Base-by-base conservation (phyloP, 2,888 invertebrate genomes). In the Serripes groenlandicus region DNA sequence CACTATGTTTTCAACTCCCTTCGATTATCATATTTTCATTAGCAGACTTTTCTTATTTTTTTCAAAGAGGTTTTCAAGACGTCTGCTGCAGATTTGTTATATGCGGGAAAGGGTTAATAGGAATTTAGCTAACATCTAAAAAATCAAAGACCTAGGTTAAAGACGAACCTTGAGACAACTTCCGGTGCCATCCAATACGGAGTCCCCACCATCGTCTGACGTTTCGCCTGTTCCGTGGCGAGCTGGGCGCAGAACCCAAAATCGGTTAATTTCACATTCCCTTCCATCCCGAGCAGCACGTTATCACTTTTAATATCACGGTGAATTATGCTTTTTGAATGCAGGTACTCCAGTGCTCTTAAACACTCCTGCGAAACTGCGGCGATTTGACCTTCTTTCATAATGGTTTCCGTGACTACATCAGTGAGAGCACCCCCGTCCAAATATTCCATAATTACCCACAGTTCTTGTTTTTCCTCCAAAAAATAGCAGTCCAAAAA, bases 181-280 rank as follows among this genome's bases (percentile, higher is more conserved):
- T 98, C 98, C 0, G 99, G 99, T 0, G 99, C 98, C 99, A 99
- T 99, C 99, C 98, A 98, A 92, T 98, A 99, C 0, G 98, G 98
- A 0, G 99, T 99, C 97, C 99, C 98, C 0, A 98, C 98, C 98
- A 99, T 98, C 0, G 99, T 99, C 93, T 98, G 97, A 32, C 94
- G 85, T 94, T 99, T 99, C 69, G 94, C n/a, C 92, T 98, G 97
- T 90, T 98, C 98, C 0, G 97, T 98, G 58, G 97, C 97, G 75
- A 99, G 97, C 94, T 99, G 99, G 3, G 99, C 99, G 95, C 99
- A 99, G 95, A 99, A 99, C 11, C 99, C 99, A 95, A 99, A 99
- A 95, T 99, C 99, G 11, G 95, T 95, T 80, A 95, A 89, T 86
- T 95, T 95, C 32, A 95, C 95, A 30, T 91, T 96, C 0, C 98